phyloP scores from a whole-genome alignment of 2,797 vertebrate genomes.

The Bucorvus abyssinicus region DNA sequence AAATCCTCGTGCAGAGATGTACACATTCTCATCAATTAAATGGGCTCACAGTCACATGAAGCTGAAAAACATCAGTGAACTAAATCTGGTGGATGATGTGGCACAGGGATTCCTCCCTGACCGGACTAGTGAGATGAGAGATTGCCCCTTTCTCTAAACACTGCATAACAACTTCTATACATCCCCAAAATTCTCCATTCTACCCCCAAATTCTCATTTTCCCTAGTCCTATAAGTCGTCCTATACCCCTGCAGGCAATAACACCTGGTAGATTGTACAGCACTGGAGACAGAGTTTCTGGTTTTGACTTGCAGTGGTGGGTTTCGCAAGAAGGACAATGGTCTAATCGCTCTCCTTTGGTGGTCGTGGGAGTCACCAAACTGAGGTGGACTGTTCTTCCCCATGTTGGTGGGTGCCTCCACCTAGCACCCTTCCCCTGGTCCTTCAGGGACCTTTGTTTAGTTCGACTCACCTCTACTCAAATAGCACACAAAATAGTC shows the following conservation, averaged over 20 bases:
- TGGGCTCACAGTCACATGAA: neutral
- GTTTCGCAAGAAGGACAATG: neutral
- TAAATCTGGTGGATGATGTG: neutral
- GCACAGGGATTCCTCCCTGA: neutral
- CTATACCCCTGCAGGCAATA: neutral
- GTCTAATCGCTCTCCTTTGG: neutral
- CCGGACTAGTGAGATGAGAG: neutral
- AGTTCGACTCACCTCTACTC: neutral
- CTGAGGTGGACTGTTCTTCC: accelerated
- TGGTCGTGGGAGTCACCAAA: accelerated
- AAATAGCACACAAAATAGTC: neutral
- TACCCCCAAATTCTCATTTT: neutral
- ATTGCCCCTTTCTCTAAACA: neutral
- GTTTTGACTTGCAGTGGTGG: neutral
- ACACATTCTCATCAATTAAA: neutral
- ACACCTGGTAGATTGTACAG: no score
- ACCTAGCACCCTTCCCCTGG: no score
- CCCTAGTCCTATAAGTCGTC: neutral
- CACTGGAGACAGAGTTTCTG: neutral
- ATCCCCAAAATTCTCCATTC: neutral
- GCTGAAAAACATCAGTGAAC: neutral
- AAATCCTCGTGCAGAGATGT: accelerated
- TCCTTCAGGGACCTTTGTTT: neutral
- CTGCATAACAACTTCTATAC: neutral
- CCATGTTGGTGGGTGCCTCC: accelerated